A percentile compares a stretch with the other conserved stretches of the same genome.
Conservation (phyloP, 1,140 invertebrate species). For the Magallana angulata region DNA sequence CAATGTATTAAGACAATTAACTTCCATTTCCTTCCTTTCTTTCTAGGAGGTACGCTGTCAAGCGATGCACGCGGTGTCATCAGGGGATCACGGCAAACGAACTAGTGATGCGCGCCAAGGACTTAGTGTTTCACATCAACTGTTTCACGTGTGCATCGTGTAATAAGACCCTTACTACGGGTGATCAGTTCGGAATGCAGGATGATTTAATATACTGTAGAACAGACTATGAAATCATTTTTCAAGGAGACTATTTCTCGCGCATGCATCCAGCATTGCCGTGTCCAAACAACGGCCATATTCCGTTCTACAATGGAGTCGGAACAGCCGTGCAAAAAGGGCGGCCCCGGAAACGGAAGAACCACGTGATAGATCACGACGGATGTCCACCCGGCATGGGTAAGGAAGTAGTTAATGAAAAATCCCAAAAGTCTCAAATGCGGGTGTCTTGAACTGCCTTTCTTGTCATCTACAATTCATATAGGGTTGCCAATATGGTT, state of each 20-base stretch:
- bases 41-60: constrained; percentile 80
- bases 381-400: constrained; percentile 64
- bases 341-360: constrained; percentile 89
- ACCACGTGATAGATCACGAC: constrained; percentile 59
- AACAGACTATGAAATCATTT: constrained; percentile 79
- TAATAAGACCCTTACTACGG: constrained; percentile 82
- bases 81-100: constrained; percentile 91
- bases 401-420: constrained; percentile 47
- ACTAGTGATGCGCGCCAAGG: constrained; percentile 81
- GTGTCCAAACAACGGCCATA: constrained; percentile 63
- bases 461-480: no score
- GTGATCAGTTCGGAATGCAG: constrained; percentile 90
- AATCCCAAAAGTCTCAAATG: not conserved
- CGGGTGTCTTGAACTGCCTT: not conserved
- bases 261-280: constrained; percentile 63
- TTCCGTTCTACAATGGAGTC: constrained; percentile 86
- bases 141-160: constrained; percentile 83
- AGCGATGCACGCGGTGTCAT: constrained; percentile 90
- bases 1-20: no score
- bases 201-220: constrained; percentile 80
- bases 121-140: constrained; percentile 80
- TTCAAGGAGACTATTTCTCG: constrained; percentile 69
- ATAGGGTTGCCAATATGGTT: not conserved
- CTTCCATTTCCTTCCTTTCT: constrained; percentile 28
- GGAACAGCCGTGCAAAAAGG: constrained; percentile 87